Evolutionary conservation across 2,888 invertebrate genomes (phyloP).

Genomic region (Drosophila helvetica): DNA sequence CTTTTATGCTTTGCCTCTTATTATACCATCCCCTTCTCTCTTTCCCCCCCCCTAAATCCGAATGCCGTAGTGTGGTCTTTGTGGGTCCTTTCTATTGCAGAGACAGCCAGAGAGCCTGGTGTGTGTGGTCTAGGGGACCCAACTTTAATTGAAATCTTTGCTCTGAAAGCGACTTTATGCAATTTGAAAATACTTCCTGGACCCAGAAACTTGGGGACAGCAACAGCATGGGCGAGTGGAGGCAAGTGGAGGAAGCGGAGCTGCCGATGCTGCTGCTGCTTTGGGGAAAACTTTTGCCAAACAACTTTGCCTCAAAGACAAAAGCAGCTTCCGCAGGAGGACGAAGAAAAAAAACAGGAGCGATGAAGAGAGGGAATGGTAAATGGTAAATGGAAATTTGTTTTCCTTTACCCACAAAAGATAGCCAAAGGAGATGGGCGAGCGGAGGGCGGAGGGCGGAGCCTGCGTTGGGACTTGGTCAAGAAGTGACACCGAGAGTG

Average conservation of each 20-base stretch:
- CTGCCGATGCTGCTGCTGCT: conserved; percentile 5
- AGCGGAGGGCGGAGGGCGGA: too few relatives aligned
- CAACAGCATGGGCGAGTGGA: neutral
- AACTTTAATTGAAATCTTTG: conserved; percentile 75
- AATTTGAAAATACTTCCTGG: conserved; percentile 66
- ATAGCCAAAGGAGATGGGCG: neutral
- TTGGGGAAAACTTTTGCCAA: conserved; percentile 54
- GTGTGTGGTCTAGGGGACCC: conserved; percentile 12
- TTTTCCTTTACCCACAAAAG: conserved; percentile 37
- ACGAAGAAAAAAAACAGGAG: neutral
- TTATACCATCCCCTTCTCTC: neutral
- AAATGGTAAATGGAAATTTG: conserved; percentile 64
- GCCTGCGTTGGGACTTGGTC: conserved; percentile 19
- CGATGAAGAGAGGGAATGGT: conserved; percentile 22
- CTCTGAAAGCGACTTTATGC: conserved; percentile 64
- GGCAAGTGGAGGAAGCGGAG: neutral
- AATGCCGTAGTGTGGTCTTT: conserved; percentile 8
- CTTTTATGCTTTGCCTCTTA: neutral
- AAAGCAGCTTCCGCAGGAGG: conserved; percentile 42
- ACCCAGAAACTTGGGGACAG: conserved; percentile 31
- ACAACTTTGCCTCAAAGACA: conserved; percentile 68
- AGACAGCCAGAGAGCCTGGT: too few relatives aligned
- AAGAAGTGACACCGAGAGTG: conserved; percentile 41
- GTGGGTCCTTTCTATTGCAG: neutral
- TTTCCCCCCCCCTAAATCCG: neutral